phyloP scores from a whole-genome alignment of 2,888 invertebrate genomes.

The Aplocera efformata region DNA sequence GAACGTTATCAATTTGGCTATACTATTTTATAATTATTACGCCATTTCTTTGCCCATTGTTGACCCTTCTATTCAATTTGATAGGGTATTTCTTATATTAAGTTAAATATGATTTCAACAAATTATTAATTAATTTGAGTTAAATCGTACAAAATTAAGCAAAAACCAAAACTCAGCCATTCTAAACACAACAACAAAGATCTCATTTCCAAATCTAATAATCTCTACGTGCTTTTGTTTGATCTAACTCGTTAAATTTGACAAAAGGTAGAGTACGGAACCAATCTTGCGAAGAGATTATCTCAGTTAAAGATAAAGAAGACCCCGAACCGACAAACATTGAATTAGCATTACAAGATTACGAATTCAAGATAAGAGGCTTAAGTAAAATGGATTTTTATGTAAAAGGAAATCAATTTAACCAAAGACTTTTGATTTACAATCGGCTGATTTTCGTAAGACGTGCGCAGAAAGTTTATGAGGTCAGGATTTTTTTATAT shows the following conservation, averaged over 20 bases:
- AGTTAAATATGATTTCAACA: too few species aligned
- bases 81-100: too few species aligned
- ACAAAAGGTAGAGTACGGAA: conserved; percentile 52
- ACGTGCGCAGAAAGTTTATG: neutral
- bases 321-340: conserved; percentile 51
- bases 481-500: too few species aligned
- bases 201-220: conserved; percentile 40
- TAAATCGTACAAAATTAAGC: too few species aligned
- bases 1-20: too few species aligned
- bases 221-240: conserved; percentile 43
- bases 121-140: too few species aligned
- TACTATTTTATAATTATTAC: too few species aligned
- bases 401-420: conserved; percentile 25
- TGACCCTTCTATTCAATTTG: too few species aligned
- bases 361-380: conserved; percentile 38
- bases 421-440: conserved; percentile 15
- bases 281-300: conserved; percentile 58
- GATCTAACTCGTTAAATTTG: conserved; percentile 55
- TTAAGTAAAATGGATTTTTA: conserved; percentile 37
- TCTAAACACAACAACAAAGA: conserved; percentile 25
- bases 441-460: conserved; percentile 8
- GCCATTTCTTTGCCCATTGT: too few species aligned
- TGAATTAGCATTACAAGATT: conserved; percentile 64
- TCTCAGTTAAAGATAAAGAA: conserved; percentile 50
- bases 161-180: too few species aligned